Evolutionary conservation across 2,888 invertebrate species (phyloP), one percentile per base, ranked within the genome.

Genomic region (Galeopsomyia nigrocyanea): DNA sequence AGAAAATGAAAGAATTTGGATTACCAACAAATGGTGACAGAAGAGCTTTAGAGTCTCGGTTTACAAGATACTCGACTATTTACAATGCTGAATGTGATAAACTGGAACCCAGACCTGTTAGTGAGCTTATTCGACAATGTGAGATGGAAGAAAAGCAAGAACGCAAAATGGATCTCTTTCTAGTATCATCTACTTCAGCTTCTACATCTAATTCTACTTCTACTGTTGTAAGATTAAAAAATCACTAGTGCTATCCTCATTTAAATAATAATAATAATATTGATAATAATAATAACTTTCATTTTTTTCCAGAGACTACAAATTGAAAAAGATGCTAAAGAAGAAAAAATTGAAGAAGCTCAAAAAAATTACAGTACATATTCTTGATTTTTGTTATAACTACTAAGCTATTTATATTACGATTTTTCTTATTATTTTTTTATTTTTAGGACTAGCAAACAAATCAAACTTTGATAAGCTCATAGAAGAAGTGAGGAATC

Each of bases 21-120:
- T 80, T 89, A n/a, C 84, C 85, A 21, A 77, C 82, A 0, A 81
- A 86, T 31, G 89, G 89, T 10, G 87, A 88, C 76, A 81, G 87
- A 55, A 87, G 82, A 77, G 75, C 81, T 2, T 75, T 88, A 53
- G 84, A 86, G 66, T 73, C 76, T 19, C 80, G 88, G 49, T 82
- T 87, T 67, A 84, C 87, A 71, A 85, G 83, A 75, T 88, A 85
- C 60, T 83, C 81, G 5, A 78, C 84, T 16, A 76, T 88, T 19
- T 88, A 87, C 77, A 88, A 88, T 76, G 83, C 87, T 7, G 88
- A 89, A 75, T 88, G 88, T 80, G 89, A 89, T 78, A 86, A 86
- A 70, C 67, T 81, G 6, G 80, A 84, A 63, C 89, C 89, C 0
- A 80, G 87, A 75, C 75, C 87, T 17, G 73, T 86, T n/a, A 61